Evolutionary conservation across 2,797 vertebrate genomes (phyloP), one percentile per base, ranked within the genome.

Genomic region (Phalanger gymnotis): DNA sequence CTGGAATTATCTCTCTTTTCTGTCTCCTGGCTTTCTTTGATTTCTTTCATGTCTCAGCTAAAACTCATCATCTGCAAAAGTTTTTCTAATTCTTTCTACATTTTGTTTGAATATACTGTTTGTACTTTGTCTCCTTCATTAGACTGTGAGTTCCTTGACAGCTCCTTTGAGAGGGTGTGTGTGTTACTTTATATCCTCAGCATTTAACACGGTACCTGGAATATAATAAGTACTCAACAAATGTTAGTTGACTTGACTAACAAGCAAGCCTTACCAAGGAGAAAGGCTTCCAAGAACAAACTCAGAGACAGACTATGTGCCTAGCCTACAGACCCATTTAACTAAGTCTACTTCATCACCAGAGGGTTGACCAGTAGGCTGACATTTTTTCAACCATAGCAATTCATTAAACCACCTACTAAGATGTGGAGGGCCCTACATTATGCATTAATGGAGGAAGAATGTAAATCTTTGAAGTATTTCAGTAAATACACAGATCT

Each of bases 401-500:
- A 25, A 47, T 81, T 81, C 73, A 47, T 81, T 40, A 47, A 81
- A 81, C 2, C 22, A 81, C 7, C 40, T 81, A 25, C 22, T 47
- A 81, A 47, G 73, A 10, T 47, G 66, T 73, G 7, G 16, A 73
- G 66, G 34, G n/a, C 13, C 34, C 22, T 47, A 4, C 22, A 11
- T 47, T 47, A 6, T 81, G 40, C 22, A 47, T 47, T 47, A 25
- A 47, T 81, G 22, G 73, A 81, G 40, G 40, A 81, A 81, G 73
- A 47, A 81, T 81, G 40, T 47, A 81, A 81, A 47, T 81, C 73
- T 47, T 81, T 81, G 73, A 81, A 47, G n/a, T 81, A 81, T 47
- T 47, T 81, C 47, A 81, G 73, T 81, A 81, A 81, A 81, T 81
- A 22, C 91, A 95, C 95, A 54, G 55, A 89, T 73, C 91, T 91